Percentiles rank a stretch among this genome's conserved stretches.
Evolutionary conservation across 2,888 invertebrate species (phyloP).

Genomic region (Timema cristinae): DNA sequence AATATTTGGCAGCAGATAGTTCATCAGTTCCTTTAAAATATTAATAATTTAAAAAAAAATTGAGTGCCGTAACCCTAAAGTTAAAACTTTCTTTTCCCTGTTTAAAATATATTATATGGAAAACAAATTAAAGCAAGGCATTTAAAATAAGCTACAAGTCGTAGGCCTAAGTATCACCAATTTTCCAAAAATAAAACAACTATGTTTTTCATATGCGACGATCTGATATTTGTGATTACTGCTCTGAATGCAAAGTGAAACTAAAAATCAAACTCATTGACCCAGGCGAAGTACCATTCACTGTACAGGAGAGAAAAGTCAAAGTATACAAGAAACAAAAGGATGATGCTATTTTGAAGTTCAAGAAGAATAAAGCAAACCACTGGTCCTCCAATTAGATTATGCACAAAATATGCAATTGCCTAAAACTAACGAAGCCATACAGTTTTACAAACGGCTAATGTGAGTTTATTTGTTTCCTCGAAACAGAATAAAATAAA

Average conservation of each 20-base stretch:
- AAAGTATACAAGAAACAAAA: slow-evolving; percentile 12
- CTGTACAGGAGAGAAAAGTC: slow-evolving; percentile 24
- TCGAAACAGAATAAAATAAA: slow-evolving; percentile 26
- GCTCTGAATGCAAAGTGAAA: slow-evolving; percentile 25
- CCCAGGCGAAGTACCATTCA: slow-evolving; percentile 23
- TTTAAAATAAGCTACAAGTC: slow-evolving; percentile 14
- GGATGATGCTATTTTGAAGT: background rate
- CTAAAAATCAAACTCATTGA: slow-evolving; percentile 22
- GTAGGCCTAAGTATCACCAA: slow-evolving; percentile 29
- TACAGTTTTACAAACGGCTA: slow-evolving; percentile 32
- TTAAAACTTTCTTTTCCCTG: slow-evolving; percentile 10
- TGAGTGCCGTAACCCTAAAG: slow-evolving; percentile 18
- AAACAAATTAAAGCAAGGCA: background rate
- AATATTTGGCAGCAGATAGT: slow-evolving; percentile 27
- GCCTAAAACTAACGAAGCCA: slow-evolving; percentile 29
- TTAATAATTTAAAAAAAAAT: too few species aligned
- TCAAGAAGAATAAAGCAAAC: slow-evolving; percentile 20
- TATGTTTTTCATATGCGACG: slow-evolving; percentile 26
- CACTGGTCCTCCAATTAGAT: slow-evolving; percentile 31
- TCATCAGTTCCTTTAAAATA: slow-evolving; percentile 28
- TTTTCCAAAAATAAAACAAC: slow-evolving; percentile 27
- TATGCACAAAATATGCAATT: slow-evolving; percentile 33
- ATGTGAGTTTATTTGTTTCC: slow-evolving; percentile 31
- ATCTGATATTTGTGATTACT: slow-evolving; percentile 30
- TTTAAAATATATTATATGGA: background rate